phyloP scores from a whole-genome alignment of 2,888 invertebrate species.

The Deroplatys truncata region DNA sequence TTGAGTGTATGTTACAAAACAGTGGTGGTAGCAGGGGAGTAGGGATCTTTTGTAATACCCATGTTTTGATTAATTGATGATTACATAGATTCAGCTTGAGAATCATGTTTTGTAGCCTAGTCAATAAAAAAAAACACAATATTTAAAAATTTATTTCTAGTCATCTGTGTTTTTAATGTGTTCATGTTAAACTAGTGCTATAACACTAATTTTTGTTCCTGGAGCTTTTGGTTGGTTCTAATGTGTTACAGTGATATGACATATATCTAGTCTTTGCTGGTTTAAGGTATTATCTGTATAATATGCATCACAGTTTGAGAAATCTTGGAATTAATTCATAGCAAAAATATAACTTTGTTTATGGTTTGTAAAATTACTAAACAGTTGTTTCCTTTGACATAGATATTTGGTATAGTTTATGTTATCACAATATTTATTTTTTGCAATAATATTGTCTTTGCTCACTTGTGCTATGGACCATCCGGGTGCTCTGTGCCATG shows the following conservation, averaged over 20 bases:
- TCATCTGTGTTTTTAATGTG: constrained; percentile 22
- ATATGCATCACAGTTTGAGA: background rate
- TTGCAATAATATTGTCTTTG: background rate
- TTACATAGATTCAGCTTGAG: constrained; percentile 10
- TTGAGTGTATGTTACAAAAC: constrained; percentile 12
- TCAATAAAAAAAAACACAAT: constrained; percentile 10
- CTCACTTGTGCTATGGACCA: constrained; percentile 12
- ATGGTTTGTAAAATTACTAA: background rate
- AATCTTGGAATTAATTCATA: background rate
- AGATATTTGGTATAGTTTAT: background rate
- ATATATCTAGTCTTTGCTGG: constrained; percentile 15
- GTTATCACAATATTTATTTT: background rate
- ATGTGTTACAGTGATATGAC: constrained; percentile 5
- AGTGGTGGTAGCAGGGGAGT: constrained; percentile 22
- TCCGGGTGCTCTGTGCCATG: background rate
- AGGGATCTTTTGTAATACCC: constrained; percentile 27
- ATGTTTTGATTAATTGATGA: constrained; percentile 24
- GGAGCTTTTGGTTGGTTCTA: constrained; percentile 17
- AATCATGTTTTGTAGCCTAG: constrained; percentile 22
- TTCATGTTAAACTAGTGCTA: constrained; percentile 17
- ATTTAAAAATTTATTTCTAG: constrained; percentile 18
- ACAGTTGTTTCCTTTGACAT: background rate
- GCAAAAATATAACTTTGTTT: background rate
- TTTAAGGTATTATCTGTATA: background rate
- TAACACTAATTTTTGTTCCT: constrained; percentile 1